Base-by-base conservation (phyloP, 2,888 invertebrate genomes). In the Lycophotia porphyrea region DNA sequence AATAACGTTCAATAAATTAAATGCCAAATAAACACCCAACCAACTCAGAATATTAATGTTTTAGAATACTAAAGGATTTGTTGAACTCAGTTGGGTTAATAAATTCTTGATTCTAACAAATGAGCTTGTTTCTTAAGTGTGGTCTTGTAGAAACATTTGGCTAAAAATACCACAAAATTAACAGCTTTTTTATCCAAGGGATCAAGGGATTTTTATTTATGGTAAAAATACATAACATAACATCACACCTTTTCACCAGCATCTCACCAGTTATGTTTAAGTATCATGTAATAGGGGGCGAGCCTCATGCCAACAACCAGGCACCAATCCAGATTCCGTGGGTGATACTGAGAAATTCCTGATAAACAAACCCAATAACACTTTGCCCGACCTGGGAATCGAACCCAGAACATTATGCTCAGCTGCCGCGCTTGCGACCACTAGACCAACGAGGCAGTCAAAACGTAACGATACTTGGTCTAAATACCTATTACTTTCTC, bases 11-110 rank as follows among this genome's bases (percentile, higher is more conserved):
- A 60, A 42, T 34, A 73, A 58, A 73, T 49, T 68, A 64, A 69
- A 36, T 34, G 15, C 27, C 44, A 47, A 49, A 64, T 47, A 44
- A 70, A 66, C 36, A 24, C 34, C 42, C 61, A 24, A 64, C 42
- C 8, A 36, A 58, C 31, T 52, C 8, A 44, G 64, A 64, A 67
- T 81, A 71, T 49, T 76, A 15, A 80, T 64, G 24, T 36, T 31
- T 60, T 55, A 47, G 24, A 58, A 47, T 80, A 39, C 55, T 69
- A 71, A 55, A 71, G 18, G 15, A 42, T 63, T 39, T 36, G 4
- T 72, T 81, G 69, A 81, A 44, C 69, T 31, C 58, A 13, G 24
- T 39, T 21, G 18, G 68, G 68, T 61, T 27, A 68, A 42, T 65
- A 27, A 31, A 65, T 49, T 52, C 24, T 27, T 55, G 27, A 71